phyloP scores from a whole-genome alignment of 2,113 vertebrate genomes.

The Actenoides lindsayi region DNA sequence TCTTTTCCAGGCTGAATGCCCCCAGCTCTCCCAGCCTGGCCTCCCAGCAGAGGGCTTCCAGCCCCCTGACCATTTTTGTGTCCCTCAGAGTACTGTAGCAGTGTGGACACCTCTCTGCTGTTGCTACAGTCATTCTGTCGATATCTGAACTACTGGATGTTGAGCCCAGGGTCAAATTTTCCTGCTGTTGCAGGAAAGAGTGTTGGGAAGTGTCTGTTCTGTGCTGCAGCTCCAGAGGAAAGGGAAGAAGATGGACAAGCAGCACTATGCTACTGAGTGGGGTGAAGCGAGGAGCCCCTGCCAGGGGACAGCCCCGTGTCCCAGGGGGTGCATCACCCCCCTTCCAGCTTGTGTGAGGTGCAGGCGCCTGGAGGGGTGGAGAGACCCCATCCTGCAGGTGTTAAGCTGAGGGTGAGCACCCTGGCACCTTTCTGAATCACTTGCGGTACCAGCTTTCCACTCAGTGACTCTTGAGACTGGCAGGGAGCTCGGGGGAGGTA shows the following conservation, averaged over 20 bases:
- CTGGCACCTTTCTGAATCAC: neutral
- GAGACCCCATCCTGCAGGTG: fast-evolving
- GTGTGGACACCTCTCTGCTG: fast-evolving
- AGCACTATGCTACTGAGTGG: fast-evolving
- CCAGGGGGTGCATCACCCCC: fast-evolving
- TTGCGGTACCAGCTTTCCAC: fast-evolving
- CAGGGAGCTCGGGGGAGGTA: neutral
- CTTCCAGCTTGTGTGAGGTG: fast-evolving
- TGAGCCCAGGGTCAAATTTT: neutral
- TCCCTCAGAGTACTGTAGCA: neutral
- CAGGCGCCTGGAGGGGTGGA: neutral
- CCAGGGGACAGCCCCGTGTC: neutral
- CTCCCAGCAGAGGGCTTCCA: neutral
- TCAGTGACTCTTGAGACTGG: fast-evolving
- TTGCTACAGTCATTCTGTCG: neutral
- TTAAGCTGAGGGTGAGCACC: neutral
- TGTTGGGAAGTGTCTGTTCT: neutral
- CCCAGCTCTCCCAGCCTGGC: neutral
- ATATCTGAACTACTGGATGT: too few relatives aligned
- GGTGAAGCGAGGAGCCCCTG: neutral
- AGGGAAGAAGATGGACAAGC: neutral
- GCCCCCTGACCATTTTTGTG: neutral
- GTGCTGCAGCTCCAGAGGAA: neutral
- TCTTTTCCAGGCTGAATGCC: neutral
- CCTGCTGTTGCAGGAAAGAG: neutral